phyloP scores from a whole-genome alignment of 35 echinoderm and acorn worm species.

The Amphiura filiformis region DNA sequence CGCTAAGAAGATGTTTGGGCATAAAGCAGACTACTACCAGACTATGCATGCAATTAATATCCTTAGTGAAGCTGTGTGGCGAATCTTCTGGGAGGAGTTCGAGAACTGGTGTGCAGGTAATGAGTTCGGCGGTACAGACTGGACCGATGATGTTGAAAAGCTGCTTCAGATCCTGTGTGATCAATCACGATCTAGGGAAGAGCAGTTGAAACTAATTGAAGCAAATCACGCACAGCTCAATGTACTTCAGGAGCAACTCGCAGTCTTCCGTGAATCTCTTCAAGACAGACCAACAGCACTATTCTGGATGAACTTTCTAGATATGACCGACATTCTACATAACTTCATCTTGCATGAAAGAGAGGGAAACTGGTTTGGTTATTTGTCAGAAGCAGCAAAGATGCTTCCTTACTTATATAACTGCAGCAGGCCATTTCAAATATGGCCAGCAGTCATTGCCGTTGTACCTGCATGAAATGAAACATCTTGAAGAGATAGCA shows the following conservation, averaged over 20 bases:
- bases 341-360: slow-evolving; percentile 10
- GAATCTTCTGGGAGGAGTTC: slow-evolving; percentile 28
- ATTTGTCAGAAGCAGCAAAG: not conserved
- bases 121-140: not conserved
- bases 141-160: too few relatives aligned
- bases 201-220: too few relatives aligned
- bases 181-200: too few relatives aligned
- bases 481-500: not conserved
- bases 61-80: slow-evolving; percentile 47
- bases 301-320: slow-evolving; percentile 13
- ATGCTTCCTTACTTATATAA: slow-evolving; percentile 31
- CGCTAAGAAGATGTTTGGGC: slow-evolving; percentile 53
- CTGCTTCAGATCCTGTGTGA: too few relatives aligned
- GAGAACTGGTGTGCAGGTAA: slow-evolving; percentile 15
- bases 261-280: slow-evolving; percentile 17
- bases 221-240: too few relatives aligned
- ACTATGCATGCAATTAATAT: slow-evolving; percentile 47
- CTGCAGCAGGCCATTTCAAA: slow-evolving; percentile 30
- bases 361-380: slow-evolving; percentile 13
- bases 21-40: slow-evolving; percentile 47
- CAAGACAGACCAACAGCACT: slow-evolving; percentile 23
- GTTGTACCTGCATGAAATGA: slow-evolving; percentile 19
- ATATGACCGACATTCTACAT: slow-evolving; percentile 28
- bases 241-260: slow-evolving; percentile 8
- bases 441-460: slow-evolving; percentile 33